Conservation (phyloP, 2,888 invertebrate species). For the Ophioninae sp. region DNA sequence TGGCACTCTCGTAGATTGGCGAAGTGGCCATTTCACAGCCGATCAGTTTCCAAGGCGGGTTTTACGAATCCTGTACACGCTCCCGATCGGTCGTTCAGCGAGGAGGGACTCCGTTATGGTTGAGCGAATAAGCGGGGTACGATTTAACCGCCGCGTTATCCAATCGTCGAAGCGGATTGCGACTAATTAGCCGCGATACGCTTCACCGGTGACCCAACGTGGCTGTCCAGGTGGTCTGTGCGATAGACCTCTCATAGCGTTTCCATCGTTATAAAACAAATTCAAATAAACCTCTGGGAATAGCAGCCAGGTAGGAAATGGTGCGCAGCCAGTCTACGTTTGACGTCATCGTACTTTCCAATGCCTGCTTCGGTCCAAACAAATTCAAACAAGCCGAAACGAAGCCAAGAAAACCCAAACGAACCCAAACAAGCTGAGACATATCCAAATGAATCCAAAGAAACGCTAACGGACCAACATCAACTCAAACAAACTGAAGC, state of each 20-base stretch:
- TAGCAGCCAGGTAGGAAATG: slow-evolving; percentile 35
- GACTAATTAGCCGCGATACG: slow-evolving; percentile 75
- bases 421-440: too few species aligned
- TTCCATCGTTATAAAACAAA: slow-evolving; percentile 24
- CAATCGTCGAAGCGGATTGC: slow-evolving; percentile 72
- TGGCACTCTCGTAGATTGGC: background rate
- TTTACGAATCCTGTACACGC: slow-evolving; percentile 50
- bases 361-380: too few species aligned
- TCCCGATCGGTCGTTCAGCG: slow-evolving; percentile 55
- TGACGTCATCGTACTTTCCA: too few species aligned
- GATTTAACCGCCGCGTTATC: slow-evolving; percentile 62
- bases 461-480: too few species aligned
- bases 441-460: too few species aligned
- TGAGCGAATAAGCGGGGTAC: slow-evolving; percentile 65
- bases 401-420: too few species aligned
- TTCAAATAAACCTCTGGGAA: slow-evolving; percentile 12
- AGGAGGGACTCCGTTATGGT: slow-evolving; percentile 75
- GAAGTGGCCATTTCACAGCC: slow-evolving; percentile 1
- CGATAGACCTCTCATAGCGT: slow-evolving; percentile 46
- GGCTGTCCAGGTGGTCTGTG: slow-evolving; percentile 69
- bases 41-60: slow-evolving; percentile 38
- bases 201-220: slow-evolving; percentile 66
- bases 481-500: too few species aligned
- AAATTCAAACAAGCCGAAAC: too few species aligned
- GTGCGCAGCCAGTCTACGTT: background rate